Base-by-base conservation (phyloP, 2,797 vertebrate species). In the Euphonia xanthogaster region DNA sequence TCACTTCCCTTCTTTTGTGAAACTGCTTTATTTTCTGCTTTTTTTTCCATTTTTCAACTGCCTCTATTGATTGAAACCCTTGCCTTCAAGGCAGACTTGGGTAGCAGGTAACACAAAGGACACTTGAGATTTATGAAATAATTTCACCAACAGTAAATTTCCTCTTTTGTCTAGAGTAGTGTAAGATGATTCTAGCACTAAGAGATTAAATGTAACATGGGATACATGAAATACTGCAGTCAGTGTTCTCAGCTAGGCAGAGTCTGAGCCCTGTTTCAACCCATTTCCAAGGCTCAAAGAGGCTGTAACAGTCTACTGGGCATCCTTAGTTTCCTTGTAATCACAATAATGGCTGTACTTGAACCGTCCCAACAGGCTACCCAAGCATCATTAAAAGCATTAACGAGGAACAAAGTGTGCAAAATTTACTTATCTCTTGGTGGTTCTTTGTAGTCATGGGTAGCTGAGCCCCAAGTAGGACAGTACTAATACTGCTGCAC, bases 41-140 rank as follows among this genome's bases (percentile, higher is more conserved):
- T 51, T 82, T 92, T 94, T 33, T 79, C 71, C 60, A 82, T 90
- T 92, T 94, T 81, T 81, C 80, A 82, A 25, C 58, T 76, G 71
- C 30, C 75, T 60, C 51, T 87, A 60, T 48, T 92, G 91, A 94
- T 85, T 85, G 87, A 96, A 93, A 85, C 31, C 16, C 50, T 81
- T 90, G 84, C 77, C 93, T 89, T 89, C 67, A 76, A 95, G 91
- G 89, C 86, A 96, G 81, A 82, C 68, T 65, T 85, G 81, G 39
- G 40, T 66, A 82, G 94, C 74, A 94, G 77, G 74, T 76, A 95
- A 82, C 14, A 45, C 55, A 82, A 85, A 95, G 80, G 60, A 88
- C 79, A 75, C 42, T 45, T 42, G 44, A 92, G 80, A 93, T 92
- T 93, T 93, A 96, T 89, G 55, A 96, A 93, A 94, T 91, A 82